phyloP scores from a whole-genome alignment of 2,113 vertebrate genomes.

The Chloropsis hardwickii region DNA sequence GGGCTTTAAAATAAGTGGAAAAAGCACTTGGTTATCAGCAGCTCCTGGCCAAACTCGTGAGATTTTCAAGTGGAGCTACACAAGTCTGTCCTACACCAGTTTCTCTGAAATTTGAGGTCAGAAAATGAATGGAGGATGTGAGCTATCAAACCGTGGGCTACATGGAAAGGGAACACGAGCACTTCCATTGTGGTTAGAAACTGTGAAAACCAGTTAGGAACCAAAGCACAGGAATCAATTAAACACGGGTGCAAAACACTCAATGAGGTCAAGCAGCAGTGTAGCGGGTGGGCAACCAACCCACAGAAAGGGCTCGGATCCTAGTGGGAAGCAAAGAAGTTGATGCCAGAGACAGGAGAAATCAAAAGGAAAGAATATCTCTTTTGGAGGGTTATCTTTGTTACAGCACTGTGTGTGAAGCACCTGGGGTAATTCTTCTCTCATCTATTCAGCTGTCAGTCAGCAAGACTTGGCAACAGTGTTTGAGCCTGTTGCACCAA shows the following conservation, averaged over 20 bases:
- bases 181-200: background rate
- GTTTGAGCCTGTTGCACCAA: background rate
- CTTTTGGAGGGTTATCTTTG: background rate
- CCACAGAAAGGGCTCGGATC: background rate
- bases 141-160: background rate
- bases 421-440: background rate
- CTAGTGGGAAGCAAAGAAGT: background rate
- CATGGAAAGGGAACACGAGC: background rate
- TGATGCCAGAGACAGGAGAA: background rate
- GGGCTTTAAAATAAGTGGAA: background rate
- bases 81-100: background rate
- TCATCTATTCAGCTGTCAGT: background rate
- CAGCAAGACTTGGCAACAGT: background rate
- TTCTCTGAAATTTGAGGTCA: background rate
- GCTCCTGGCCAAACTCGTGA: background rate
- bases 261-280: fast-evolving
- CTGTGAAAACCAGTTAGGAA: background rate
- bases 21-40: background rate
- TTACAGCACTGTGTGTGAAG: background rate
- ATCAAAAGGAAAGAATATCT: background rate
- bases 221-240: background rate
- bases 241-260: background rate
- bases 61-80: background rate
- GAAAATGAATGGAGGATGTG: background rate
- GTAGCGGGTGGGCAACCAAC: fast-evolving